These are phyloP conservation scores for Enteromius argenteus DNA, from an alignment of 2,797 vertebrate genomes.

Conservation along the genomic window DNA sequence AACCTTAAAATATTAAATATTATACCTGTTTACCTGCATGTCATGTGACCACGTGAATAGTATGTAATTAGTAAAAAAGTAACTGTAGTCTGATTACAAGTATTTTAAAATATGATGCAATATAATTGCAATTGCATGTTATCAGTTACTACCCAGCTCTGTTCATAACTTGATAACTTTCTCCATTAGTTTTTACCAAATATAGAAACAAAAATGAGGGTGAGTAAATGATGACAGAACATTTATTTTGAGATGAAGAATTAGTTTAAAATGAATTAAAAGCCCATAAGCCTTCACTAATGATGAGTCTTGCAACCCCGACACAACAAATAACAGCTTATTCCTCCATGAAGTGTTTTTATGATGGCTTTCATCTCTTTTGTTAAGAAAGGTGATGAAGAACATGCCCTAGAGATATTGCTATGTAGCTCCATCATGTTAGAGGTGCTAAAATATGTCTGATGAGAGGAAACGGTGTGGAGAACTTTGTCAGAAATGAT, in stretches of 20 bases:
- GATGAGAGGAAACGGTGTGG: conserved; percentile 53
- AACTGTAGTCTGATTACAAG: not conserved
- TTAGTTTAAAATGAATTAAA: conserved; percentile 21
- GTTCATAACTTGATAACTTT: not conserved
- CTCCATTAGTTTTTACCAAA: not conserved
- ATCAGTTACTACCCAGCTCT: not conserved
- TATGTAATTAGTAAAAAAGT: not conserved
- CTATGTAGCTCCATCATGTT: conserved; percentile 24
- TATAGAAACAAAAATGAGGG: not conserved
- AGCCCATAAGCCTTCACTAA: not conserved
- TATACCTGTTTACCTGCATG: not conserved
- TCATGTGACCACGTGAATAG: not conserved
- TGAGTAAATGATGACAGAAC: not conserved
- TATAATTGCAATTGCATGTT: too few relatives aligned
- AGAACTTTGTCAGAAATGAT: conserved; percentile 64
- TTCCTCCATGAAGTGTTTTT: conserved; percentile 47
- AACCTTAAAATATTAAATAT: too few relatives aligned
- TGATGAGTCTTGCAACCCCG: conserved; percentile 35
- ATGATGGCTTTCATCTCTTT: conserved; percentile 34
- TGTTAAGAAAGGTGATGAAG: conserved; percentile 27
- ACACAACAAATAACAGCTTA: conserved; percentile 70
- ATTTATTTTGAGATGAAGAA: not conserved
- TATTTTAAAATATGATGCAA: too few relatives aligned
- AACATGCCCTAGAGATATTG: conserved; percentile 30
- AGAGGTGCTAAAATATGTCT: conserved; percentile 34